phyloP scores from a whole-genome alignment of 2,888 invertebrate species.

The Calameuta pallipes region DNA sequence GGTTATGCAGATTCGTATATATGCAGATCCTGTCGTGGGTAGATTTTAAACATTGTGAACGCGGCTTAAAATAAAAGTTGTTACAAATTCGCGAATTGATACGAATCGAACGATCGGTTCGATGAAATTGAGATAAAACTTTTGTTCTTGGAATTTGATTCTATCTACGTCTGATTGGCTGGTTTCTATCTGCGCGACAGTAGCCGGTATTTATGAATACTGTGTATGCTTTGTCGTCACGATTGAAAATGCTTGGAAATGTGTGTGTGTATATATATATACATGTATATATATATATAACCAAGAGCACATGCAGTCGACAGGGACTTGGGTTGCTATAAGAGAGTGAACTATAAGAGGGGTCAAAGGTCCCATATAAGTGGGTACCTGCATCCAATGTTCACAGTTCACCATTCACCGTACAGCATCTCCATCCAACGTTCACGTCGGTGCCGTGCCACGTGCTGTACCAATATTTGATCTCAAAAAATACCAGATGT shows the following conservation, averaged over 20 bases:
- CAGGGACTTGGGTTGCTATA: neutral
- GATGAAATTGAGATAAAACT: neutral
- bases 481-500: constrained; percentile 24
- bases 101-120: neutral
- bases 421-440: neutral
- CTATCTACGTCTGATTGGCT: neutral
- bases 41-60: neutral
- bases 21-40: neutral
- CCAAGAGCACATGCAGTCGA: no score
- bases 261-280: neutral
- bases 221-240: neutral
- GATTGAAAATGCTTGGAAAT: neutral
- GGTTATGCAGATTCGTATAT: neutral
- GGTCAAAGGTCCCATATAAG: neutral
- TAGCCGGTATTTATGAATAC: neutral
- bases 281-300: neutral
- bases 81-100: neutral
- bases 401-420: neutral
- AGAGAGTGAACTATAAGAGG: neutral
- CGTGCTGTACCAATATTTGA: constrained; percentile 25
- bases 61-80: neutral
- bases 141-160: neutral
- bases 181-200: neutral
- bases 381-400: neutral
- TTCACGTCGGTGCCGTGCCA: constrained; percentile 12